Evolutionary conservation across 92 coral and sea anemone species (phyloP).

Genomic region (Porites rus): DNA sequence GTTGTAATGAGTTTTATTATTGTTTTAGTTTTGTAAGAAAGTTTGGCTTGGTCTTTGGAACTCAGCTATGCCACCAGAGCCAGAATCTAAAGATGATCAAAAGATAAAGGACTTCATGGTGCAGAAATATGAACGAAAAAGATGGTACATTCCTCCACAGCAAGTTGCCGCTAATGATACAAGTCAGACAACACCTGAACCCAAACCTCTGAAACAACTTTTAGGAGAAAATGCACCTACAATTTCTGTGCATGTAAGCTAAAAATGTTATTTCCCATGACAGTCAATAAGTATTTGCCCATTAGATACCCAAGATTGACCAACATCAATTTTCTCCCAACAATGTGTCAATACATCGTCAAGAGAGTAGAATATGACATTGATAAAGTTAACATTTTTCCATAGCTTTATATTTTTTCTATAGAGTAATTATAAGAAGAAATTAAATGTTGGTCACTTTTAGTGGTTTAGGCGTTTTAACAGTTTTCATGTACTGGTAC

Average conservation of each 20-base stretch:
- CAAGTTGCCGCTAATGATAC: slow-evolving; percentile 69
- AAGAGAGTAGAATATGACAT: no score
- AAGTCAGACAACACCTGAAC: slow-evolving; percentile 77
- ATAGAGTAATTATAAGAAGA: no score
- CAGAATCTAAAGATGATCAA: slow-evolving; percentile 96
- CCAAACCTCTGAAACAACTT: slow-evolving; percentile 95
- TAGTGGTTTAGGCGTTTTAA: no score
- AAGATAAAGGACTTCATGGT: slow-evolving; percentile 98
- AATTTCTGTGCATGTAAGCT: slow-evolving; percentile 47
- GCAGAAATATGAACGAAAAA: slow-evolving; percentile 94
- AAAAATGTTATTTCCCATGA: neutral
- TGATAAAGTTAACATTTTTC: no score
- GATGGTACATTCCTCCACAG: slow-evolving; percentile 98
- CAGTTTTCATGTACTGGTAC: no score
- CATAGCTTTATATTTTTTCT: no score
- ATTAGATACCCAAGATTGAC: neutral
- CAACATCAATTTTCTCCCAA: neutral
- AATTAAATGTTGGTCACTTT: no score
- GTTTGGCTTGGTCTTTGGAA: slow-evolving; percentile 99
- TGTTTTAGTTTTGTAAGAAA: slow-evolving; percentile 86
- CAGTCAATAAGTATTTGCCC: neutral
- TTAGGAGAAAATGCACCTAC: slow-evolving; percentile 86
- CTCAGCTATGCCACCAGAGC: slow-evolving; percentile 90
- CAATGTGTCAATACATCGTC: no score
- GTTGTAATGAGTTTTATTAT: neutral